These are phyloP conservation scores for Aegithalos caudatus DNA, from an alignment of 2,113 vertebrate genomes.

Conservation along the genomic window DNA sequence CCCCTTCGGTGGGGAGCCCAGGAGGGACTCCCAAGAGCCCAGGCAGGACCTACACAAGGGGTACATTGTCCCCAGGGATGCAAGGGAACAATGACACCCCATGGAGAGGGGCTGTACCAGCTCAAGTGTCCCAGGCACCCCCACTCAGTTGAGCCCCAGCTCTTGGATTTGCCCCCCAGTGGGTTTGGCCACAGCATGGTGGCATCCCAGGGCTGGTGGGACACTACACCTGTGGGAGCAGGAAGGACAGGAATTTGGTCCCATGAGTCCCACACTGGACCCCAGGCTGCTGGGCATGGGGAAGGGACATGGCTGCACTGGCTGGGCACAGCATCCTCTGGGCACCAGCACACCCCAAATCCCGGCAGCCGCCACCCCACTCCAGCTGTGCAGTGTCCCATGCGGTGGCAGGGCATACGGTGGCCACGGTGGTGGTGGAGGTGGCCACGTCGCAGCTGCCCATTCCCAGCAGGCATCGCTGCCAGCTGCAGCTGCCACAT, in stretches of 20 bases:
- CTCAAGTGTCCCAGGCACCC: background rate
- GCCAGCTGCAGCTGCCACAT: slow-evolving; percentile 58
- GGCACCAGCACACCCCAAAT: background rate
- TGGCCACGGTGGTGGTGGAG: rapidly evolving
- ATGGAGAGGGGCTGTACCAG: rapidly evolving
- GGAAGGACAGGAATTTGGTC: background rate
- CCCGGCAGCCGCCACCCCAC: rapidly evolving
- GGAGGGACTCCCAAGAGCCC: too few species aligned
- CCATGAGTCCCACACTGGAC: background rate
- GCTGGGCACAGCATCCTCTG: background rate
- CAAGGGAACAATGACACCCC: background rate
- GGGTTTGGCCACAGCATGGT: too few species aligned
- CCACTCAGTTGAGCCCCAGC: background rate
- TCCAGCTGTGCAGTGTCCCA: rapidly evolving
- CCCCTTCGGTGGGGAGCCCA: background rate
- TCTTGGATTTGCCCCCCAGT: background rate
- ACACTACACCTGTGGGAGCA: background rate
- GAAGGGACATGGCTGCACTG: rapidly evolving
- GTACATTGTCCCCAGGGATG: rapidly evolving
- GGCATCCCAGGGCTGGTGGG: background rate
- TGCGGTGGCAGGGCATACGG: background rate
- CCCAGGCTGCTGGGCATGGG: rapidly evolving
- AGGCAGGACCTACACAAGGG: background rate
- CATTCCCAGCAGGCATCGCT: background rate
- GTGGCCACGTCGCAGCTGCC: rapidly evolving